Evolutionary conservation across 2,888 invertebrate genomes (phyloP), one percentile per base, ranked within the genome.

Genomic region (Crioceris asparagi): DNA sequence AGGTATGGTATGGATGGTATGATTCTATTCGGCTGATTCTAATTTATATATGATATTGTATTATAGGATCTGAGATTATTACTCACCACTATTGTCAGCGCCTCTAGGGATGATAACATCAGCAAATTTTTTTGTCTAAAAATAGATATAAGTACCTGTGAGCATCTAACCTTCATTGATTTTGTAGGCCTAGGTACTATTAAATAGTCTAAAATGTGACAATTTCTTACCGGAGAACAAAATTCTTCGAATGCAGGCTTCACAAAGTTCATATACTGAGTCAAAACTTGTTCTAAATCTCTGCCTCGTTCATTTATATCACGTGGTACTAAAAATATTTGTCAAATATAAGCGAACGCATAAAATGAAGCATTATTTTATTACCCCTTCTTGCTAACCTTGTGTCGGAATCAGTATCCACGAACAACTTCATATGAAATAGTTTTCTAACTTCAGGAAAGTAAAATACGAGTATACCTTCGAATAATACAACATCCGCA

Each of bases 241-340:
- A 97, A 97, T 66, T 96, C 96, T 62, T 99, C 98, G 65, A 98
- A 99, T 2, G 97, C 97, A n/a, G 97, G 97, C 65, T 99, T 99
- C 2, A 98, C 97, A 62, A 85, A 92, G 56, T 85, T 88, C 80
- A 92, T 94, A 65, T 98, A 98, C 61, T 97, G 96, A 57, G 85
- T 84, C 18, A 98, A 73, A 7, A 97, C 92, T 53, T 90, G 85
- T 56, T 96, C 93, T 59, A 98, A 68, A 61, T 93, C 90, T 26
- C 98, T 71, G 1, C 93, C 92, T 45, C 93, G 76, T 65, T 97
- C 94, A 60, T 86, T 86, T 34, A 93, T 94, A 62, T 98, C 98
- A 41, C 97, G 75, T 25, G 93, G 83, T 33, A 98, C 97, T 94
- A 65, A 4, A 70, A 66, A 25, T 46, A 44, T 23, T 10, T 21